Evolutionary conservation across 2,113 vertebrate species (phyloP), one percentile per base, ranked within the genome.

Genomic region (Oncorhynchus mykiss): DNA sequence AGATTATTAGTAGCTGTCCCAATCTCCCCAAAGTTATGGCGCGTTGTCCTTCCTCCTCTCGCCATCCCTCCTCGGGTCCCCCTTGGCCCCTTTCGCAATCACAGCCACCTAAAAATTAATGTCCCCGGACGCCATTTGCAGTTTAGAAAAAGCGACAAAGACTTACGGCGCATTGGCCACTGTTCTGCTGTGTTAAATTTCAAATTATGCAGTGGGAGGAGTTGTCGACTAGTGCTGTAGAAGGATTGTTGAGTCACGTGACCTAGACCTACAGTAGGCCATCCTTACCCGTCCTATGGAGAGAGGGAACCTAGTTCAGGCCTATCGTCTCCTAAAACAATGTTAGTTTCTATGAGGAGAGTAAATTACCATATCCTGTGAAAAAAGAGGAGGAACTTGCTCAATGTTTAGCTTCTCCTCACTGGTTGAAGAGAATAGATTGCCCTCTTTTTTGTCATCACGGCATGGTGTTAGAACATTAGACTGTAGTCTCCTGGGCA

Each of bases 131-230:
- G 83, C 91, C 90, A 91, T 94, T 94, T 91, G 90, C 93, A 92
- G 91, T 93, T 93, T 92, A 90, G 89, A 82, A 91, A 93, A 91
- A 88, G 91, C 84, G 90, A 91, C 91, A 91, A 88, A 91, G 90
- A 92, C 90, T 92, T 84, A 71, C 86, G 83, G 86, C 86, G 78
- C 88, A 85, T 81, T 90, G 88, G 90, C 84, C 82, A 85, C 90
- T 87, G 92, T 92, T 93, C 92, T 90, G 91, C 89, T 89, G 87
- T 86, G 92, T 94, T 94, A 92, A 92, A 92, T 93, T 92, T 91
- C 88, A 93, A 94, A 94, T 93, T 94, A 92, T 89, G 88, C 82
- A 67, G 49, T 14, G 54, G 67, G 78, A 45, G 76, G 73, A 8
- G 64, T 34, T 20, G 65, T 54, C 45, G 29, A 16, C 48, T 24